A percentile compares a stretch with the other conserved stretches of the same genome.
These are phyloP conservation scores for Sinocyclocheilus anshuiensis DNA, from an alignment of 2,113 vertebrate species.

Conservation along the genomic window DNA sequence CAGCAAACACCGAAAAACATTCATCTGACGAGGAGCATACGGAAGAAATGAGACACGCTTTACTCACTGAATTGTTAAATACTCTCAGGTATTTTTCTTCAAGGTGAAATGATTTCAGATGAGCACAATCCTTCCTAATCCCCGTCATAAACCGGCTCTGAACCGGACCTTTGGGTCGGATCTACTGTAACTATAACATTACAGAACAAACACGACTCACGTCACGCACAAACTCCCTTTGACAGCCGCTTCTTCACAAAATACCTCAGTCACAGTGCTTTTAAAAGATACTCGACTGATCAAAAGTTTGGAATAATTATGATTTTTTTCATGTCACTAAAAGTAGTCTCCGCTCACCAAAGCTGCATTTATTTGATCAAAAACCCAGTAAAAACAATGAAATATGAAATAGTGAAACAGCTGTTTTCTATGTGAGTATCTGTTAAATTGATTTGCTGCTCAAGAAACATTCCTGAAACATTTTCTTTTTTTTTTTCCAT, in stretches of 20 bases:
- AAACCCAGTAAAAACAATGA: too few species aligned
- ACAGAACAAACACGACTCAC: constrained; percentile 63
- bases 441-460: neutral
- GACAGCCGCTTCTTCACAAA: neutral
- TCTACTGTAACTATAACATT: constrained; percentile 61
- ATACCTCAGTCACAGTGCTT: neutral
- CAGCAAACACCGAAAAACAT: too few species aligned
- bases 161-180: constrained; percentile 59
- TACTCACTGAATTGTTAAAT: constrained; percentile 57
- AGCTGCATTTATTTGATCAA: too few species aligned
- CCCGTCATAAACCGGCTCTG: constrained; percentile 66
- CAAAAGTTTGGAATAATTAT: neutral
- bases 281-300: neutral
- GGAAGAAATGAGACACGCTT: constrained; percentile 33
- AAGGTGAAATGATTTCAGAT: constrained; percentile 65
- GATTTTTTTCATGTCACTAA: too few species aligned
- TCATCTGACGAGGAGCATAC: constrained; percentile 33
- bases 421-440: too few species aligned
- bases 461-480: neutral
- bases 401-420: too few species aligned
- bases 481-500: neutral
- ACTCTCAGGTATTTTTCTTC: constrained; percentile 54
- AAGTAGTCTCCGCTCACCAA: too few species aligned
- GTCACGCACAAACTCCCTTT: neutral
- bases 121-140: constrained; percentile 72